Base-by-base conservation (phyloP, 2,113 vertebrate genomes). In the Pungitius pungitius region DNA sequence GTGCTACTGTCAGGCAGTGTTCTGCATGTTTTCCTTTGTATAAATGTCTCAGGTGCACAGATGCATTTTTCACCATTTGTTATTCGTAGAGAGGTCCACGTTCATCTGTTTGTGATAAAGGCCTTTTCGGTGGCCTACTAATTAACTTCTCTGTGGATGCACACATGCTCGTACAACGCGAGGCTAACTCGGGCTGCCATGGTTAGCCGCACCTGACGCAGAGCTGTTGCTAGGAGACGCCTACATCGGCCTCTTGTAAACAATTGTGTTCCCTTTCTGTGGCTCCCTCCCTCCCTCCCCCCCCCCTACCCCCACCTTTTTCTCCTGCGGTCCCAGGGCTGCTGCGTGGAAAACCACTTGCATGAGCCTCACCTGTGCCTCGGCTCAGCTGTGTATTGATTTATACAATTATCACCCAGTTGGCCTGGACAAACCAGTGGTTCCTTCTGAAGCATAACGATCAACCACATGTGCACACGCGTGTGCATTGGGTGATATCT, bases 151-250 rank as follows among this genome's bases (percentile, higher is more conserved):
- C 35, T 69, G 17, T 43, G 18, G 69, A 64, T 49, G 33, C 58
- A 45, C 56, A 33, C 61, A 18, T 65, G 26, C 66, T 18, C n/a
- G 3, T 26, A 17, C 55, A 75, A 22, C 58, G 83, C 85, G 84
- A 88, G 85, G 91, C 87, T 93, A 89, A 93, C 92, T 82, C 82
- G 75, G 87, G 94, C 93, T 87, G 87, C 86, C 88, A 87, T 73
- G 91, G 86, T 92, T 91, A 78, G 92, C 90, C 89, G 93, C 92
- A 93, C 93, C 93, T 94, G 92, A 95, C 95, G 93, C 69, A 86
- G 72, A 77, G 86, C 75, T 83, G 95, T 96, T 97, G 95, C 96
- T 95, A 95, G 95, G 96, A 91, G 92, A 96, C 91, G 64, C 80
- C 85, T 85, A 89, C 93, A 93, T 92, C 93, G 92, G 90, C 93